phyloP scores from a whole-genome alignment of 2,113 vertebrate species.

The Sapayoa aenigma region DNA sequence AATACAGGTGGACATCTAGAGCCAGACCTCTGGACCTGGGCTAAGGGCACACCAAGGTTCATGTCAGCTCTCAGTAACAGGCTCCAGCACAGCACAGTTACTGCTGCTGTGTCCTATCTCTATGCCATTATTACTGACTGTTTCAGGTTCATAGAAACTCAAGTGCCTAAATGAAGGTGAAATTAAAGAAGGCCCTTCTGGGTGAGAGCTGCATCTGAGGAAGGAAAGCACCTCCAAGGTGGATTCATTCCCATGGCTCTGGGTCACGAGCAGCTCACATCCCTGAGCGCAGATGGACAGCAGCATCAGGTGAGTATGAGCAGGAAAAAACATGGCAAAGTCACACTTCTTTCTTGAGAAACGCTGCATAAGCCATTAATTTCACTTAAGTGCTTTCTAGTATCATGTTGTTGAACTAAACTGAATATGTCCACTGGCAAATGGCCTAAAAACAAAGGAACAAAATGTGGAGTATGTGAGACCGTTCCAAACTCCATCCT shows the following conservation, averaged over 20 bases:
- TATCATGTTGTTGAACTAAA: background rate
- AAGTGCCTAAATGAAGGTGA: background rate
- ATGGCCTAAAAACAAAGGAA: background rate
- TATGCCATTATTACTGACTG: background rate
- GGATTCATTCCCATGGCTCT: background rate
- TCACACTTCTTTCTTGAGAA: background rate
- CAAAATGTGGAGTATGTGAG: rapidly evolving
- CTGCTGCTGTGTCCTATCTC: background rate
- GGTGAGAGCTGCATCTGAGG: background rate
- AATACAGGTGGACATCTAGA: background rate
- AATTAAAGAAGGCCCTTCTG: background rate
- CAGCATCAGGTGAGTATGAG: background rate
- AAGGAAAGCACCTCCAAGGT: too few species aligned
- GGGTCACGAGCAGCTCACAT: rapidly evolving
- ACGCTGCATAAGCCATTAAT: background rate
- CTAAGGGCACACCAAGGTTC: background rate
- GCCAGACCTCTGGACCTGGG: background rate
- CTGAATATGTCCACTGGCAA: background rate
- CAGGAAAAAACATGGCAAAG: background rate
- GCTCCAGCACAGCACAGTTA: background rate
- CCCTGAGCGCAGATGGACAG: background rate
- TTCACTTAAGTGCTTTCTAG: background rate
- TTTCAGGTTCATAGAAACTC: background rate
- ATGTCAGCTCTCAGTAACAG: background rate
- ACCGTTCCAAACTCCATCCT: background rate